Conservation (phyloP, 2,797 vertebrate genomes). For the Eurystomus glaucurus region DNA sequence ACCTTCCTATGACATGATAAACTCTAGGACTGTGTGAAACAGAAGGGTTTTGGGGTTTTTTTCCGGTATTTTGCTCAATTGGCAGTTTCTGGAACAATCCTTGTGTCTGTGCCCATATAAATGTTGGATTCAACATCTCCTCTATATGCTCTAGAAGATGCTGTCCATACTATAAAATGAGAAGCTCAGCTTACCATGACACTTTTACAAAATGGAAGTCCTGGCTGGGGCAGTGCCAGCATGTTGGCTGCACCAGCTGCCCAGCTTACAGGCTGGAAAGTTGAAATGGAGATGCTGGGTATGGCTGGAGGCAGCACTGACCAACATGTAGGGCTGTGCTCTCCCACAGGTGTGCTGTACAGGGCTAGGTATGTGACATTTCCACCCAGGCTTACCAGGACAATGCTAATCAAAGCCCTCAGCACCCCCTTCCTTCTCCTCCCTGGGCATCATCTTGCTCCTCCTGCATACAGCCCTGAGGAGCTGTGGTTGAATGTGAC, state of each 20-base stretch:
- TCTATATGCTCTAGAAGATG: not conserved
- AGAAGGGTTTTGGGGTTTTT: accelerated
- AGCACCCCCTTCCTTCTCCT: not conserved
- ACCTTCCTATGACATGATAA: not conserved
- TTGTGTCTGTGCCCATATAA: not conserved
- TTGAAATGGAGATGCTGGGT: not conserved
- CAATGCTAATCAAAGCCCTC: not conserved
- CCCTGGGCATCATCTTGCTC: not conserved
- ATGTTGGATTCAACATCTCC: not conserved
- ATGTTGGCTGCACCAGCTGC: not conserved
- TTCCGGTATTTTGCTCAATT: not conserved
- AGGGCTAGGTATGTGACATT: not conserved
- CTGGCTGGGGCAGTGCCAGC: not conserved
- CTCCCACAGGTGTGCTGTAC: not conserved
- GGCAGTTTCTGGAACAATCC: not conserved
- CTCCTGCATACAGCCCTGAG: not conserved
- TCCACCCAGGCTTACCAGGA: not conserved
- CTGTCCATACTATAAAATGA: not conserved
- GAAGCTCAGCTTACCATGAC: not conserved
- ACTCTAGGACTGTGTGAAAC: not conserved
- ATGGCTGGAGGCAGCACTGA: not conserved
- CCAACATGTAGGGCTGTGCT: not conserved
- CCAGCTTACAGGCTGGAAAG: not conserved
- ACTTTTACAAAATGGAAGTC: not conserved
- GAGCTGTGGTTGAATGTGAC: not conserved